Base-by-base conservation (phyloP, 2,888 invertebrate species). In the Mimas tiliae region DNA sequence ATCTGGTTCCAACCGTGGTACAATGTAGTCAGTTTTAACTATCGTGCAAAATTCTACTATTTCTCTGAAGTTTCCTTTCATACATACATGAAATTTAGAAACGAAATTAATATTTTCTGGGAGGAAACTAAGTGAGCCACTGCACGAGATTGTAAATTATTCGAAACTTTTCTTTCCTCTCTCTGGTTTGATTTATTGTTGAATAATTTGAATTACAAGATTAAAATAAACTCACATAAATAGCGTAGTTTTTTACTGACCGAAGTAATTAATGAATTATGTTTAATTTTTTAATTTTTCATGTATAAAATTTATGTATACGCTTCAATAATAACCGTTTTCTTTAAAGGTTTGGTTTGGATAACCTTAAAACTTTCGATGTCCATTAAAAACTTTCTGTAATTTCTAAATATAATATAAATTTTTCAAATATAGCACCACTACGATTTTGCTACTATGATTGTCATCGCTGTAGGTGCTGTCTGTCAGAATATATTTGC, bases 81-180 rank as follows among this genome's bases (percentile, higher is more conserved):
- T n/a, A 34, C 53, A 53, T 19, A 42, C 42, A 42, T 58, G 58
- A 42, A 38, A 58, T 58, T 58, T 42, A 19, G 19, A 16, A 52
- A 52, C 51, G 65, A 64, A 69, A 69, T 71, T 69, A 69, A 66
- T 50, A 68, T 68, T 68, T 64, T 70, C 68, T 70, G 70, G 68
- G 67, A 69, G 73, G 70, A 78, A 76, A 74, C 76, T 75, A 77
- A 73, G 71, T 70, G 72, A 73, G 67, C 62, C 67, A 67, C 65
- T 63, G 71, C 79, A 76, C 75, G 75, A 78, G 75, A 76, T 68
- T 73, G 75, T 80, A 78, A 79, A 77, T 81, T 78, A 78, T 74
- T 65, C 69, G 67, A 65, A 74, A 65, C 67, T 69, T 69, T 74
- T 72, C 71, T 71, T 73, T 71, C 69, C 65, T 51, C 51, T 67